Conservation (phyloP, 2,888 invertebrate species). For the Drepanosiphum platanoidis region DNA sequence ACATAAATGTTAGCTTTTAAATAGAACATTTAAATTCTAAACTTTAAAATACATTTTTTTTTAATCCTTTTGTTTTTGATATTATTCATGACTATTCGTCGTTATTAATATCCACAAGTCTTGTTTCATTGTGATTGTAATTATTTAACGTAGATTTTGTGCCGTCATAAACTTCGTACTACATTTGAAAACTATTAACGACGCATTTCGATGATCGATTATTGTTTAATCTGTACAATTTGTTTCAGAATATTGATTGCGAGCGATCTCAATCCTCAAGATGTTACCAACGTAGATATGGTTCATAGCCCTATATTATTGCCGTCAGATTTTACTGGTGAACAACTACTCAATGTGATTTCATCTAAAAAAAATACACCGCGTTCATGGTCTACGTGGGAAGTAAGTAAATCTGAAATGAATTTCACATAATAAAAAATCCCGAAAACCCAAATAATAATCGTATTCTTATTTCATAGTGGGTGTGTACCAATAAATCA, state of each 20-base stretch:
- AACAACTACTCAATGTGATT: conserved; percentile 63
- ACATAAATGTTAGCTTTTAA: no score
- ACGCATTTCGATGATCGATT: no score
- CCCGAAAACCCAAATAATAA: conserved; percentile 1
- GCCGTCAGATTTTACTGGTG: conserved; percentile 63
- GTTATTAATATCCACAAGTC: no score
- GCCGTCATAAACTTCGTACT: no score
- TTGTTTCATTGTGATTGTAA: no score
- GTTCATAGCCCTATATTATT: conserved; percentile 63
- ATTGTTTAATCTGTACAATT: background rate
- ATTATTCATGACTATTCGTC: no score
- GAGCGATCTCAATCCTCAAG: conserved; percentile 56
- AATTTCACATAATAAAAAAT: conserved; percentile 35
- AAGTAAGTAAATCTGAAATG: conserved; percentile 69
- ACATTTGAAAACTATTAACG: no score
- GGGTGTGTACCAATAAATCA: conserved; percentile 6
- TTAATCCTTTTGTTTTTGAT: no score
- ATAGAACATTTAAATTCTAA: no score
- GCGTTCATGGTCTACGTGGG: conserved; percentile 70
- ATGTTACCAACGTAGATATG: conserved; percentile 54
- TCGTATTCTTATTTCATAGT: conserved; percentile 50
- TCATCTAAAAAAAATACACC: conserved; percentile 52
- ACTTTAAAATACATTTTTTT: no score
- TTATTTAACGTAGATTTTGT: no score
- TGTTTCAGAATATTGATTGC: conserved; percentile 63